Evolutionary conservation across 2,797 vertebrate species (phyloP).

Genomic region (Eupleurogrammus muticus): DNA sequence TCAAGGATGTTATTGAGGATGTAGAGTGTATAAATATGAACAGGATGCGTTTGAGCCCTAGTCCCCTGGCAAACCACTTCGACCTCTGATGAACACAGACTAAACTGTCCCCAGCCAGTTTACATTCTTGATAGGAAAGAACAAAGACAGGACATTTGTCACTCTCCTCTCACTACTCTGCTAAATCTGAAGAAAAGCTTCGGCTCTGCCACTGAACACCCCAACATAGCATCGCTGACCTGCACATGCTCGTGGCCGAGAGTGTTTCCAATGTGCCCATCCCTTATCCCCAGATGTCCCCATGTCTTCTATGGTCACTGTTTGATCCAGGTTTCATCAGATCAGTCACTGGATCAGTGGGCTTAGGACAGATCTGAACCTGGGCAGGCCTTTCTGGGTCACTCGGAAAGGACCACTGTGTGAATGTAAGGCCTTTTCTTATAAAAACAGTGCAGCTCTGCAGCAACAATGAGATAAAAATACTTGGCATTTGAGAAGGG

Average conservation of each 20-base stretch:
- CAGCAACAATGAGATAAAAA: neutral
- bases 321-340: constrained; percentile 75
- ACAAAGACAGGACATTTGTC: constrained; percentile 38
- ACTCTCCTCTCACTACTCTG: constrained; percentile 32
- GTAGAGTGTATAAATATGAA: constrained; percentile 56
- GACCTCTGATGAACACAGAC: constrained; percentile 52
- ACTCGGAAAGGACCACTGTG: constrained; percentile 40
- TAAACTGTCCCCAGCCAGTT: constrained; percentile 44
- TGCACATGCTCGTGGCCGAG: constrained; percentile 44
- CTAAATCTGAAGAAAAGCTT: constrained; percentile 51
- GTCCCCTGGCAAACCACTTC: constrained; percentile 39
- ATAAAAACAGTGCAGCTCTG: constrained; percentile 16
- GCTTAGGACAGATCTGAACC: constrained; percentile 64
- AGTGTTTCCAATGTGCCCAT: constrained; percentile 56
- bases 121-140: constrained; percentile 39
- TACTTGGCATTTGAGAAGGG: constrained; percentile 6
- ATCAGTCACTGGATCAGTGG: constrained; percentile 72
- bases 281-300: constrained; percentile 53
- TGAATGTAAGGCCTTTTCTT: constrained; percentile 13
- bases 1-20: constrained; percentile 71
- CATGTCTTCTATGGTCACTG: constrained; percentile 64
- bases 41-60: constrained; percentile 61
- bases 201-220: constrained; percentile 44
- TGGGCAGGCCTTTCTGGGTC: constrained; percentile 67
- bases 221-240: constrained; percentile 39